Evolutionary conservation across 1,140 invertebrate genomes (phyloP), one percentile per base, ranked within the genome.

Genomic region (Macrobrachium rosenbergii): DNA sequence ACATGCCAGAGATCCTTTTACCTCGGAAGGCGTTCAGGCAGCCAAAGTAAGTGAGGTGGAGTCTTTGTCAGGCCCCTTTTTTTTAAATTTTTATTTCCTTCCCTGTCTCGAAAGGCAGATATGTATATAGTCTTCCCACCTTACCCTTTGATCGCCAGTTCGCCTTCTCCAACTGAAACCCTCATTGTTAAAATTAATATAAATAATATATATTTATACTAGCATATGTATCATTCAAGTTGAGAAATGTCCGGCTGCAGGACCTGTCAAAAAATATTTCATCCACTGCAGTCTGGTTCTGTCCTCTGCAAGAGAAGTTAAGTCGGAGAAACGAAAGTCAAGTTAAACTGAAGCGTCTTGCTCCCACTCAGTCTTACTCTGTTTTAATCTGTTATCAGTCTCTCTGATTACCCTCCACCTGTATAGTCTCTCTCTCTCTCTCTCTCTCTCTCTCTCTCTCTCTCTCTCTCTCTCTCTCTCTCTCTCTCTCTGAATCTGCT

Each of bases 1-100:
- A 76, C 69, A n/a, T 52, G n/a, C 69, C 23, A 75, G 79, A 69
- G 78, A 75, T 52, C 52, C 52, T 37, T 79, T n/a, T 62, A 58
- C 37, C 21, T 37, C 28, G 59, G 62, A 73, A 85, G 75, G 83
- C 62, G 62, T 67, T 16, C 14, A 37, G 28, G 37, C 69, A 28
- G 7, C 37, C 37, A 43, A 72, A 23, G 23, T 11, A 43, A 28
- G 23, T 23, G 23, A 72, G 69, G 69, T 72, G 37, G 69, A 12
- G 23, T 43, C 37, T 72, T 72, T 21, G 37, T 43, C 69, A n/a
- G 37, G 69, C 7, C 21, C 23, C 28, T 23, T 17, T 72, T 43
- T 16, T 11, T n/a, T n/a, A n/a, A n/a, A n/a, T n/a, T 72, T 43
- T 72, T 23, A 21, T 16, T 28, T 43, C 21, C 28, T 72, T 72